Percentiles rank a stretch among this genome's conserved stretches.
These are phyloP conservation scores for Cossypha niveicapilla DNA, from an alignment of 2,797 vertebrate species.

Conservation along the genomic window DNA sequence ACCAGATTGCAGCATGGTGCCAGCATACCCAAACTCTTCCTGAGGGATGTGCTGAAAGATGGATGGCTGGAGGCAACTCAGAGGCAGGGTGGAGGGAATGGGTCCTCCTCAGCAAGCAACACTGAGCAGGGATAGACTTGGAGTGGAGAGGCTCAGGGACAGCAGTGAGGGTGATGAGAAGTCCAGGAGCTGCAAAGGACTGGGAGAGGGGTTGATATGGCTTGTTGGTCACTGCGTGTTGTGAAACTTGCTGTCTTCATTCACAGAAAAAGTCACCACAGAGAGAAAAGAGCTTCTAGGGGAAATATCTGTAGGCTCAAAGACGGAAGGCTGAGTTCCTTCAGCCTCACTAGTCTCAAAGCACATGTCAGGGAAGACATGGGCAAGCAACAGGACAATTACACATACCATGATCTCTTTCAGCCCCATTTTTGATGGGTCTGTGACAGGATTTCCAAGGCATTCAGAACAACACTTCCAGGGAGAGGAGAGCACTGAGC, in stretches of 20 bases:
- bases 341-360: not conserved
- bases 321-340: not conserved
- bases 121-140: accelerated
- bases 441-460: not conserved
- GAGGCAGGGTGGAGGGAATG: not conserved
- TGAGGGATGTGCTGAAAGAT: not conserved
- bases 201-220: not conserved
- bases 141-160: not conserved
- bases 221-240: accelerated
- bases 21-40: not conserved
- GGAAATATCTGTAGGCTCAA: not conserved
- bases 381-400: not conserved
- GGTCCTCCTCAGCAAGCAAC: not conserved
- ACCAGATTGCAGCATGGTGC: not conserved
- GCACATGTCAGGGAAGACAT: accelerated
- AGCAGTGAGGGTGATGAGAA: not conserved
- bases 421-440: not conserved
- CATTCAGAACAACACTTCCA: accelerated
- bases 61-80: not conserved
- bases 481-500: not conserved
- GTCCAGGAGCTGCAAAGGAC: not conserved
- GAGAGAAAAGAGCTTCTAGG: not conserved
- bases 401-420: not conserved
- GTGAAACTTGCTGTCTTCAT: not conserved
- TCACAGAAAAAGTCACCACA: not conserved